Evolutionary conservation across 2,888 invertebrate genomes (phyloP).

Genomic region (Mystacides longicornis): DNA sequence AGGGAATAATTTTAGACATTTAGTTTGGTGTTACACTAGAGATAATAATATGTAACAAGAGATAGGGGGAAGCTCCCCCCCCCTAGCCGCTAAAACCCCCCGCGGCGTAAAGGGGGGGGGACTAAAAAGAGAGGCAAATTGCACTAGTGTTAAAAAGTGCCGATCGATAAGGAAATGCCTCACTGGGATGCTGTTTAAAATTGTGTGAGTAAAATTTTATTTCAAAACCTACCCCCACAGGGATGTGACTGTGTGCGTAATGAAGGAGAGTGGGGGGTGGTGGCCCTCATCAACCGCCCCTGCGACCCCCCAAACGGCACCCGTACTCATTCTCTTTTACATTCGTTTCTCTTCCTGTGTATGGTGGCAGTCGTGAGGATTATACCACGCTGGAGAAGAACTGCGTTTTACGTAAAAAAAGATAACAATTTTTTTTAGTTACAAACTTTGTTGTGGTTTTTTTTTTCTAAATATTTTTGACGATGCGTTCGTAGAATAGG

Average conservation of each 20-base stretch:
- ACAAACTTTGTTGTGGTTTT: too few relatives aligned
- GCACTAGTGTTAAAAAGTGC: slow-evolving; percentile 51
- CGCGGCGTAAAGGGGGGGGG: slow-evolving; percentile 26
- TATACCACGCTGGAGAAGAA: too few relatives aligned
- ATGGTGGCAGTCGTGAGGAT: too few relatives aligned
- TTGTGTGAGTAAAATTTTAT: slow-evolving; percentile 50
- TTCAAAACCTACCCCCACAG: slow-evolving; percentile 38
- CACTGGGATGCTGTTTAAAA: slow-evolving; percentile 39
- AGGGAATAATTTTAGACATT: too few relatives aligned
- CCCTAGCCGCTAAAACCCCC: slow-evolving; percentile 17
- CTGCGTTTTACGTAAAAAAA: too few relatives aligned
- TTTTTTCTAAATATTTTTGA: too few relatives aligned
- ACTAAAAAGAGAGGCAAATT: slow-evolving; percentile 31
- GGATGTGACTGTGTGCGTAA: slow-evolving; percentile 24
- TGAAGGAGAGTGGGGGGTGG: slow-evolving; percentile 21
- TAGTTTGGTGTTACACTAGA: too few relatives aligned
- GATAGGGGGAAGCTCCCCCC: slow-evolving; percentile 24
- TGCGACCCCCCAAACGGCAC: slow-evolving; percentile 21
- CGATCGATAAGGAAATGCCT: slow-evolving; percentile 57
- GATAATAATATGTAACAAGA: too few relatives aligned
- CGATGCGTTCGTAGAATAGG: too few relatives aligned
- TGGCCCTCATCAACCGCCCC: slow-evolving; percentile 24
- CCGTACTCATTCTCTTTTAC: background rate
- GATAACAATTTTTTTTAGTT: too few relatives aligned
- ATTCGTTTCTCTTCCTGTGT: background rate